Conservation (phyloP, 2,113 vertebrate genomes). For the Hyaena hyaena region DNA sequence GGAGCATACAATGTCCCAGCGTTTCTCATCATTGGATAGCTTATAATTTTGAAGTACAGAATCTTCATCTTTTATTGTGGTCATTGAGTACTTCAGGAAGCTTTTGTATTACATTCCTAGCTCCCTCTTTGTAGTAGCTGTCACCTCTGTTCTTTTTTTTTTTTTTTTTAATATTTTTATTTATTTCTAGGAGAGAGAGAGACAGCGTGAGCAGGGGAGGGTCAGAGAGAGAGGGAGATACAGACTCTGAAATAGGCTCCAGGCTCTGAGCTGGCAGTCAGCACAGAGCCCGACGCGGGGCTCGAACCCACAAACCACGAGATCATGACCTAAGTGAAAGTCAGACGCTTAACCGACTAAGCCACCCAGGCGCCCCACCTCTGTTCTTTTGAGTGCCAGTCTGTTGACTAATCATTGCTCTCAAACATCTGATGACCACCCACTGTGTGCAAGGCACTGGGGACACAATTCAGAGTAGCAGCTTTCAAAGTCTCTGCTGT, state of each 20-base stretch:
- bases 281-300: no score
- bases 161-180: no score
- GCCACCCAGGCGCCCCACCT: no score
- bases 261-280: no score
- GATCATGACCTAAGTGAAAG: no score
- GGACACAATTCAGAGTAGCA: constrained; percentile 11
- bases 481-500: background rate
- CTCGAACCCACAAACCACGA: no score
- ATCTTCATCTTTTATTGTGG: background rate
- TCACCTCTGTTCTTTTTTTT: background rate
- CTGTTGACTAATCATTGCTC: background rate
- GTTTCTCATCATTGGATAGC: background rate
- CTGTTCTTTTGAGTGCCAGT: background rate
- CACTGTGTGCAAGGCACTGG: background rate
- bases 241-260: no score
- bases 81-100: background rate
- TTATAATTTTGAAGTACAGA: constrained; percentile 40
- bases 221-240: no score
- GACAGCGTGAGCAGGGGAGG: no score
- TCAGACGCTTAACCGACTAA: no score
- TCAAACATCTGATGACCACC: background rate
- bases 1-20: background rate
- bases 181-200: no score
- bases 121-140: background rate
- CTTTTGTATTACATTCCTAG: background rate